These are phyloP conservation scores for Cyprinodon brontotheroides DNA, from an alignment of 2,113 vertebrate species.

Conservation along the genomic window DNA sequence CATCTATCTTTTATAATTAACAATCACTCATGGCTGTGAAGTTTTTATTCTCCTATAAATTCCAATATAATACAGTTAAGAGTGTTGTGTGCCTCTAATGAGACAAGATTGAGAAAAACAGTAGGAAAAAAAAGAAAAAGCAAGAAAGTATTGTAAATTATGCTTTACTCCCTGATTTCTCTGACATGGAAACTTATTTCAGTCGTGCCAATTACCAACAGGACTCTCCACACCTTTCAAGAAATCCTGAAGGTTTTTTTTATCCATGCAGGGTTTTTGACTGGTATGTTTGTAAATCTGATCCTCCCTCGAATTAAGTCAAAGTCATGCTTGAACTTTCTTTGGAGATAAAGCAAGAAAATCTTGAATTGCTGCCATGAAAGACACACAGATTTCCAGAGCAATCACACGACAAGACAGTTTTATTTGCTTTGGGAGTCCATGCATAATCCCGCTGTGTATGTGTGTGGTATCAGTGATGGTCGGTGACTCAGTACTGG, in stretches of 20 bases:
- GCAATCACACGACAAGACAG: neutral
- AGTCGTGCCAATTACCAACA: neutral
- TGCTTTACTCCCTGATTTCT: neutral
- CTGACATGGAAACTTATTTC: neutral
- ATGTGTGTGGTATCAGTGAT: slow-evolving; percentile 5
- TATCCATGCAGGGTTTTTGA: neutral
- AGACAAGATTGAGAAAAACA: neutral
- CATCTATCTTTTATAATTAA: neutral
- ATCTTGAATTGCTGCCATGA: neutral
- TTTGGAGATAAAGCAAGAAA: neutral
- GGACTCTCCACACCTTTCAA: neutral
- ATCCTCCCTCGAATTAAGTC: neutral
- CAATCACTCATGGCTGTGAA: neutral
- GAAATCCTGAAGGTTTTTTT: neutral
- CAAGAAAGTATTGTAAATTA: neutral
- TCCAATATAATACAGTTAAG: neutral
- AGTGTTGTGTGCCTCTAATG: too few relatives aligned
- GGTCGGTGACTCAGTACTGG: slow-evolving; percentile 5
- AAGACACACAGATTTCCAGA: neutral
- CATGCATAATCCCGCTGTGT: neutral
- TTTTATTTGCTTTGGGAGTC: slow-evolving; percentile 30
- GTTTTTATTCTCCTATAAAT: neutral
- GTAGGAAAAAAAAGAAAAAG: neutral
- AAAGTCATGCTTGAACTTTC: neutral
- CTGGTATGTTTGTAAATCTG: neutral